Conservation (phyloP, 2,113 vertebrate genomes). For the Corythornis madagascariensis region DNA sequence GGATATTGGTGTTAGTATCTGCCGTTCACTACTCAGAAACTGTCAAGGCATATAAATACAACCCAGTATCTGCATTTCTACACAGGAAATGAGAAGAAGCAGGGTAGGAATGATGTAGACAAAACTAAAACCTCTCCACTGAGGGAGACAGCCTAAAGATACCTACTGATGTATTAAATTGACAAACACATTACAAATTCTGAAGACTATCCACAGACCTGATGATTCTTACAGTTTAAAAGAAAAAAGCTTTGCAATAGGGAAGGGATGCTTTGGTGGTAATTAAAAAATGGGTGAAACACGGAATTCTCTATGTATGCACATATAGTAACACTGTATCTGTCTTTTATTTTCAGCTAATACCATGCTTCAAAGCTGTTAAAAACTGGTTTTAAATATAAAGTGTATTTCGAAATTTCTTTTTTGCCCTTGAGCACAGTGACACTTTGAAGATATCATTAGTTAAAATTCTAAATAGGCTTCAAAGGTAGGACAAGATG, state of each 20-base stretch:
- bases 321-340: neutral
- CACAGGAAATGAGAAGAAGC: neutral
- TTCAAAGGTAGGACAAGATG: slow-evolving; percentile 55
- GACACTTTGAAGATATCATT: slow-evolving; percentile 68
- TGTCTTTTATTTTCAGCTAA: slow-evolving; percentile 34
- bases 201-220: neutral
- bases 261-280: neutral
- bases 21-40: neutral
- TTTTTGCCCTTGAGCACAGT: slow-evolving; percentile 64
- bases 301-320: neutral
- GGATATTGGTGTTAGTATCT: neutral
- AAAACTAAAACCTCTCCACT: neutral
- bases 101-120: neutral
- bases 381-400: slow-evolving; percentile 25
- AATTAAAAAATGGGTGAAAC: neutral
- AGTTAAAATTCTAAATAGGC: slow-evolving; percentile 63
- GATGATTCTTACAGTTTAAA: neutral
- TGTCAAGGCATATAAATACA: neutral
- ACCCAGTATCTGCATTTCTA: neutral
- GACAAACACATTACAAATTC: neutral
- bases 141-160: neutral
- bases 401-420: slow-evolving; percentile 47
- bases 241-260: neutral
- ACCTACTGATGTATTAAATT: neutral
- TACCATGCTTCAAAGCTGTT: slow-evolving; percentile 36